Evolutionary conservation across 2,797 vertebrate genomes (phyloP).

Genomic region (Tiaroga cobitis): DNA sequence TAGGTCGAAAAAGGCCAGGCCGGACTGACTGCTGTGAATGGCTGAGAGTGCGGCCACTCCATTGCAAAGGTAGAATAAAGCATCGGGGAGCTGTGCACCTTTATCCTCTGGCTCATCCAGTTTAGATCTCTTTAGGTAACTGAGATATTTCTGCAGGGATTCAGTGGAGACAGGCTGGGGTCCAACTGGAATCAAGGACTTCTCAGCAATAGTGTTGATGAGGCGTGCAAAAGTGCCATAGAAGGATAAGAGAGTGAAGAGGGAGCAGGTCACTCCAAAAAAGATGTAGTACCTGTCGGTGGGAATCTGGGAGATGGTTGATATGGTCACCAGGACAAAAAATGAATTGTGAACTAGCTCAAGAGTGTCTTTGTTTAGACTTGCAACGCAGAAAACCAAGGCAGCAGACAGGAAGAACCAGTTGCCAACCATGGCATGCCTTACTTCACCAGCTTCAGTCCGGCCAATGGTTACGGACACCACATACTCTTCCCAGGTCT

Average conservation of each 20-base stretch:
- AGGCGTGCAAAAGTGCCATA: slow-evolving; percentile 85
- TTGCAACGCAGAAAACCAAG: slow-evolving; percentile 78
- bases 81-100: slow-evolving; percentile 73
- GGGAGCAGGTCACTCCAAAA: slow-evolving; percentile 81
- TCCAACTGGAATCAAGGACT: slow-evolving; percentile 83
- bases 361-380: slow-evolving; percentile 81
- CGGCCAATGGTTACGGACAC: slow-evolving; percentile 65
- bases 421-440: slow-evolving; percentile 81
- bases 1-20: slow-evolving; percentile 71
- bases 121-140: slow-evolving; percentile 43
- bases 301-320: slow-evolving; percentile 84
- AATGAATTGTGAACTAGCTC: slow-evolving; percentile 83
- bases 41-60: slow-evolving; percentile 84
- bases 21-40: slow-evolving; percentile 63
- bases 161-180: slow-evolving; percentile 76
- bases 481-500: slow-evolving; percentile 87
- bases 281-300: slow-evolving; percentile 73
- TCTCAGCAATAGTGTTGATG: slow-evolving; percentile 88
- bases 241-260: slow-evolving; percentile 78
- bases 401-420: slow-evolving; percentile 86
- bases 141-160: slow-evolving; percentile 67
- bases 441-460: slow-evolving; percentile 60
- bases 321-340: slow-evolving; percentile 81
- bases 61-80: slow-evolving; percentile 86
- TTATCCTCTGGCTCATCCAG: slow-evolving; percentile 29